Base-by-base conservation (phyloP, 2,113 vertebrate species). In the Tychaedon coryphoeus region DNA sequence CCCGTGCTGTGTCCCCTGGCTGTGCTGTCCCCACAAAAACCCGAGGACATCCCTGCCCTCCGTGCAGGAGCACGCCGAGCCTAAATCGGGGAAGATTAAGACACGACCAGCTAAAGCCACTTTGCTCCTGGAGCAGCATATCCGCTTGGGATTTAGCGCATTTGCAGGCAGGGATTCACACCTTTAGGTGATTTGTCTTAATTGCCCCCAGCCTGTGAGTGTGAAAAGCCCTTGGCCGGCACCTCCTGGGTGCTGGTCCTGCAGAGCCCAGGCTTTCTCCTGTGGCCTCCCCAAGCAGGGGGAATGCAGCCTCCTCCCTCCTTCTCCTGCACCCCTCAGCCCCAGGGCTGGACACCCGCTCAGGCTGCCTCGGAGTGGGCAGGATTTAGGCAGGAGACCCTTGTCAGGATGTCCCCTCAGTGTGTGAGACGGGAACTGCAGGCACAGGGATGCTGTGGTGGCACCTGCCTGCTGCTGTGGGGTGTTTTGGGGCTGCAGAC, bases 91-190 rank as follows among this genome's bases (percentile, higher is more conserved):
- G 56, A 66, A 47, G 86, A 90, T 97, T 93, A 96, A 92, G 88
- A 34, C 36, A 28, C 4, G 2, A 40, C 29, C 24, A 43, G 72
- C 60, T 83, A 94, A 96, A 95, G 94, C 96, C 88, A 86, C 92
- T 95, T 94, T 92, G 76, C 86, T 93, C 65, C 92, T 19, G 72
- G 64, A 48, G 2, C 3, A 84, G 69, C 79, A 64, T 62, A 95
- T 95, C 95, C 67, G 83, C 64, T 86, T 51, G 96, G 94, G 94
- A 88, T 93, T 97, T 96, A 95, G 76, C 75, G 42, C 86, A 79
- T 95, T 95, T 93, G 65, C 83, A 40, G 88, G 79, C 91, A 56
- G 82, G 82, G 94, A 93, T 97, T 96, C 94, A 80, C 96, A 96
- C 96, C 94, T 93, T 80, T 77, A 80, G 92, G 83, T 88, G 94